Conservation (phyloP, 2,113 vertebrate species). For the Thomomys bottae region DNA sequence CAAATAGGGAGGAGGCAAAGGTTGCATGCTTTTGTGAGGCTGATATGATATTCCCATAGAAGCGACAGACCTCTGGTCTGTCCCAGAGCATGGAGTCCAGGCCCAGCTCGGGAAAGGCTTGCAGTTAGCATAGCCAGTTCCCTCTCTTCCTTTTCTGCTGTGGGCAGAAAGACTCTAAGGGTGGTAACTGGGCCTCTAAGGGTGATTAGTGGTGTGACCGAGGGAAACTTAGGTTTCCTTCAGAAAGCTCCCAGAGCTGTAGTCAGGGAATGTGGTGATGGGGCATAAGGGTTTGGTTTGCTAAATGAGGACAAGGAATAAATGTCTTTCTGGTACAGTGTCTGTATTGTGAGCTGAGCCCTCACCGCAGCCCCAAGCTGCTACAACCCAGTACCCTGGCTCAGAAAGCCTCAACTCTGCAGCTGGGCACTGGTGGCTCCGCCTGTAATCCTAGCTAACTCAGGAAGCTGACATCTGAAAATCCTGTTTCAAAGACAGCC, state of each 20-base stretch:
- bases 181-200: not conserved
- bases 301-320: not conserved
- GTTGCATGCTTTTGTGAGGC: not conserved
- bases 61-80: not conserved
- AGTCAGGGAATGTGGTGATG: not conserved
- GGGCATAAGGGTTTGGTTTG: not conserved
- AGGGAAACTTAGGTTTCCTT: slow-evolving; percentile 1
- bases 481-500: too few species aligned
- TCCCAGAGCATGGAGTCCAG: not conserved
- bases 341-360: not conserved
- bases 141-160: not conserved
- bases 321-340: not conserved
- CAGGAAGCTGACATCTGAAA: too few species aligned
- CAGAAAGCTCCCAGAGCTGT: not conserved
- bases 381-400: not conserved
- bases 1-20: not conserved
- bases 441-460: too few species aligned
- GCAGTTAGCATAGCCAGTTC: not conserved
- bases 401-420: not conserved
- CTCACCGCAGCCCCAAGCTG: not conserved
- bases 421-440: too few species aligned
- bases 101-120: not conserved
- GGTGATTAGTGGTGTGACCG: not conserved
- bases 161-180: not conserved
- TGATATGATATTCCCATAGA: not conserved